A percentile compares a stretch with the other conserved stretches of the same genome.
Evolutionary conservation across 2,888 invertebrate species (phyloP).

Genomic region (Agonopterix alstromeriana): DNA sequence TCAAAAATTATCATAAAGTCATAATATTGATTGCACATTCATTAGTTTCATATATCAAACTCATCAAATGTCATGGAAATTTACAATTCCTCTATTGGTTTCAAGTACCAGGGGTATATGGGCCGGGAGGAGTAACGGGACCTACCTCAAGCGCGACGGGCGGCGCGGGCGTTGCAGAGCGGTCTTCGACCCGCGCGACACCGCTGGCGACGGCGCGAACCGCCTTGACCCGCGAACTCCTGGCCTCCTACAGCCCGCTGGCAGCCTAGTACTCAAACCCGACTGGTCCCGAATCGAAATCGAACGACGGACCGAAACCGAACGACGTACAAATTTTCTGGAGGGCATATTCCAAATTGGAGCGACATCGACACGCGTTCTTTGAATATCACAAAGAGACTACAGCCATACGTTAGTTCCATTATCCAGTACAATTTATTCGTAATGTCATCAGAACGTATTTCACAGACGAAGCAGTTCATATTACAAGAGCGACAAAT

Average conservation of each 20-base stretch:
- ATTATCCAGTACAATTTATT: too few relatives aligned
- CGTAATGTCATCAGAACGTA: slow-evolving; percentile 3
- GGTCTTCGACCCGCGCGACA: slow-evolving; percentile 56
- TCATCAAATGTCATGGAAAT: too few relatives aligned
- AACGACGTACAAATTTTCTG: not conserved
- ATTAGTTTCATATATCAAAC: too few relatives aligned
- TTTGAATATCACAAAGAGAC: not conserved
- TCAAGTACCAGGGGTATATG: slow-evolving; percentile 31
- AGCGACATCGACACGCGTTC: not conserved
- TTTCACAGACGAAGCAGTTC: slow-evolving; percentile 5
- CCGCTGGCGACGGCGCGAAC: slow-evolving; percentile 32
- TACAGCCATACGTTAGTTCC: too few relatives aligned
- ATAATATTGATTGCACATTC: too few relatives aligned
- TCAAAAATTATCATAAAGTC: too few relatives aligned
- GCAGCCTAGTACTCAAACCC: slow-evolving; percentile 39
- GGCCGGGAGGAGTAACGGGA: slow-evolving; percentile 50
- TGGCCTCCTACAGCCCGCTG: slow-evolving; percentile 45
- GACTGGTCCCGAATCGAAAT: slow-evolving; percentile 7
- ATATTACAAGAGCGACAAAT: slow-evolving; percentile 5
- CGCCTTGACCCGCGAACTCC: slow-evolving; percentile 61
- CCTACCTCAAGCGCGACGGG: slow-evolving; percentile 42
- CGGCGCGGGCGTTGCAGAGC: slow-evolving; percentile 32
- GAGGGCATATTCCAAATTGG: not conserved
- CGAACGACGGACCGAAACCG: slow-evolving; percentile 1
- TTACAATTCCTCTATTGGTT: not conserved